These are phyloP conservation scores for Melanargia galathea DNA, from an alignment of 2,888 invertebrate species.

Conservation along the genomic window DNA sequence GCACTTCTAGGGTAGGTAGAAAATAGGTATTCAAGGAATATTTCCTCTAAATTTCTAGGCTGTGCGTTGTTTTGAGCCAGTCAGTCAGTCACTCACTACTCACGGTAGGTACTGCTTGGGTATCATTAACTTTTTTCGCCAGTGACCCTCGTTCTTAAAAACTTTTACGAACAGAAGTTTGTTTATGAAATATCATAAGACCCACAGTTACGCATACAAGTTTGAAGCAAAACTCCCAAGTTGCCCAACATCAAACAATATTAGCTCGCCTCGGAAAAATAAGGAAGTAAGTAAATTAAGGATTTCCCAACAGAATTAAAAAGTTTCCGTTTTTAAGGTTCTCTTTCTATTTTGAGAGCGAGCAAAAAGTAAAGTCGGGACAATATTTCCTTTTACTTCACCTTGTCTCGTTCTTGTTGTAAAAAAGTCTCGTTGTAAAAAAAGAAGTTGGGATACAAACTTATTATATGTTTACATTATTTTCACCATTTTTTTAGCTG, in stretches of 20 bases:
- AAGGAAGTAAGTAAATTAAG: constrained; percentile 36
- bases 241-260: constrained; percentile 21
- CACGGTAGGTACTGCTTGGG: not conserved
- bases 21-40: no score
- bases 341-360: constrained; percentile 32
- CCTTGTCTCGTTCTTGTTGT: constrained; percentile 31
- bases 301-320: constrained; percentile 35
- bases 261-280: constrained; percentile 29
- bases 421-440: not conserved
- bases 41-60: no score
- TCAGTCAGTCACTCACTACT: no score
- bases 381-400: constrained; percentile 36
- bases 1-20: no score
- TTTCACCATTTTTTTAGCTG: not conserved
- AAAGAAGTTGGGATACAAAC: not conserved
- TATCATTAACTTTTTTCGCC: not conserved
- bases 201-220: not conserved
- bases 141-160: not conserved
- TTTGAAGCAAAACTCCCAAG: constrained; percentile 17
- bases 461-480: not conserved
- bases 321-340: constrained; percentile 32
- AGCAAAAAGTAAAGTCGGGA: constrained; percentile 32
- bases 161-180: not conserved
- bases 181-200: not conserved
- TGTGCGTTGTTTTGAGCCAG: no score